phyloP scores from a whole-genome alignment of 2,113 vertebrate genomes.

The Coptodon rendalli region DNA sequence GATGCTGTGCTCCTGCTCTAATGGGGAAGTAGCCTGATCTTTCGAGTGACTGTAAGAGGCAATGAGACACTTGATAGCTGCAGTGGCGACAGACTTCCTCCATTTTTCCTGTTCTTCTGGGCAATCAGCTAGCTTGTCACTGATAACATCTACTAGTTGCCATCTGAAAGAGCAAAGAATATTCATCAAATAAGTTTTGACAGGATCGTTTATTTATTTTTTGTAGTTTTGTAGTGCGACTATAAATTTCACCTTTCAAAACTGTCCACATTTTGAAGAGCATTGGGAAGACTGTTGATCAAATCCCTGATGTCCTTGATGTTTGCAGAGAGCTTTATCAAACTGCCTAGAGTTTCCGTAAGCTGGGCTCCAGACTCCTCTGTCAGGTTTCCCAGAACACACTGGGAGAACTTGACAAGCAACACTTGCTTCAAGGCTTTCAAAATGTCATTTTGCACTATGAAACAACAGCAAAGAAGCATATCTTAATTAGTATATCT shows the following conservation, averaged over 20 bases:
- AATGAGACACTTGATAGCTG: constrained; percentile 76
- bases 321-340: constrained; percentile 69
- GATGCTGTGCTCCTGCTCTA: constrained; percentile 70
- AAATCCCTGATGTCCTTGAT: constrained; percentile 57
- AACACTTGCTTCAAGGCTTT: constrained; percentile 72
- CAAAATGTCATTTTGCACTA: constrained; percentile 72
- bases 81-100: constrained; percentile 71
- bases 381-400: constrained; percentile 30
- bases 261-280: constrained; percentile 64
- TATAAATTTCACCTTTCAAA: constrained; percentile 70
- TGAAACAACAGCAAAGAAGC: background rate
- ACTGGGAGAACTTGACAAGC: constrained; percentile 67
- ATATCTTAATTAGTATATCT: background rate
- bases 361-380: background rate
- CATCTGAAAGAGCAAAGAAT: constrained; percentile 71
- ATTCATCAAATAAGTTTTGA: background rate
- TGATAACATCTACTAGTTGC: constrained; percentile 79
- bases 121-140: constrained; percentile 58
- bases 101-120: constrained; percentile 69
- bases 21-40: constrained; percentile 26
- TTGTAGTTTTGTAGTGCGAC: background rate
- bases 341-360: constrained; percentile 66
- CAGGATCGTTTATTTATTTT: background rate
- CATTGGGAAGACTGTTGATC: constrained; percentile 62
- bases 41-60: constrained; percentile 64